phyloP scores from a whole-genome alignment of 2,113 vertebrate species.

The Melanerpes aurifrons region DNA sequence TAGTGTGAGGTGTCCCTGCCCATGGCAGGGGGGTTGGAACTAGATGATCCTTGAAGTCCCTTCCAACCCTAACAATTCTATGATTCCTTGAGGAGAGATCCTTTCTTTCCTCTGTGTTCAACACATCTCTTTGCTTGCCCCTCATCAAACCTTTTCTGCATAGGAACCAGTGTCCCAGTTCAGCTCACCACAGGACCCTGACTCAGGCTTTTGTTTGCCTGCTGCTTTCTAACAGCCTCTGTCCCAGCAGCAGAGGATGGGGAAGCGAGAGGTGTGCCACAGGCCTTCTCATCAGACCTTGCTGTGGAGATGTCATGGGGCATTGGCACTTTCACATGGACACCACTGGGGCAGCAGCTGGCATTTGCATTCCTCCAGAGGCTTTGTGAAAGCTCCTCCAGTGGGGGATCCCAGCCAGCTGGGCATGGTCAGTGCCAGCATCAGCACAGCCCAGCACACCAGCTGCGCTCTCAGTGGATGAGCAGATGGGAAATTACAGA shows the following conservation, averaged over 20 bases:
- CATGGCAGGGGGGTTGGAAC: too few species aligned
- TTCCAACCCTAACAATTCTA: too few species aligned
- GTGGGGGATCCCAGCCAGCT: neutral
- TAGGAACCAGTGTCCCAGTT: neutral
- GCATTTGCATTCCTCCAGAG: neutral
- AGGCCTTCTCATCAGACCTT: neutral
- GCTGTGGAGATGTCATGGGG: neutral
- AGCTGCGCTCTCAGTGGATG: neutral
- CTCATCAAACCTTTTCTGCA: neutral
- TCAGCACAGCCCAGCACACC: neutral
- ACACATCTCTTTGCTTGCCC: neutral
- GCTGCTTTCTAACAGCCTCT: neutral
- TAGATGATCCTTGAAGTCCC: too few species aligned
- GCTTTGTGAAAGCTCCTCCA: neutral
- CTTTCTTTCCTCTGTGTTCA: neutral
- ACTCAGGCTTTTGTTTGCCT: neutral
- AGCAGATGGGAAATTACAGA: neutral
- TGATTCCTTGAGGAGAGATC: neutral
- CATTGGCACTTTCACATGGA: neutral
- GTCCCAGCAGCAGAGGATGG: neutral
- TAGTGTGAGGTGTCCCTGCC: too few species aligned
- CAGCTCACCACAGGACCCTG: neutral
- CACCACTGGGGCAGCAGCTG: neutral
- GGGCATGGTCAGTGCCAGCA: neutral
- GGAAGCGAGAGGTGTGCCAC: neutral